A percentile compares a stretch with the other conserved stretches of the same genome.
These are phyloP conservation scores for Crioceris asparagi DNA, from an alignment of 2,888 invertebrate species.

Conservation along the genomic window DNA sequence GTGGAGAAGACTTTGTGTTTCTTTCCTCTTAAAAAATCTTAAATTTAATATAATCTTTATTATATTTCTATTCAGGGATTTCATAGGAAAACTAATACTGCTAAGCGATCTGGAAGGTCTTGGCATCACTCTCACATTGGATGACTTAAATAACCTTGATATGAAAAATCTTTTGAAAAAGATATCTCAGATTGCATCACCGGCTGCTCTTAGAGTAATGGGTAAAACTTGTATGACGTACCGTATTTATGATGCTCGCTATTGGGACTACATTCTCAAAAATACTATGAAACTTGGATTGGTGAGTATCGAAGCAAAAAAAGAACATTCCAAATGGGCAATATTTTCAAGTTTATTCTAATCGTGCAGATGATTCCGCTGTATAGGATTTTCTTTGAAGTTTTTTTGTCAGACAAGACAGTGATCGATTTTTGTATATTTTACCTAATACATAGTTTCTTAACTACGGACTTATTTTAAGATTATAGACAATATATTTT, in stretches of 20 bases:
- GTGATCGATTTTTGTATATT: no score
- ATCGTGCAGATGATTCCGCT: no score
- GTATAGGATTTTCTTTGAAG: no score
- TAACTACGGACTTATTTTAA: no score
- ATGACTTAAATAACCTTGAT: conserved; percentile 21
- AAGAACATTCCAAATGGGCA: no score
- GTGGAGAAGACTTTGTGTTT: no score
- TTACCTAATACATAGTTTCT: no score
- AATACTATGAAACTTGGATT: conserved; percentile 22
- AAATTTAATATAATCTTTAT: conserved; percentile 9
- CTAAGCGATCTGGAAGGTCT: conserved; percentile 27
- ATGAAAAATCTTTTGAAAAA: conserved; percentile 27
- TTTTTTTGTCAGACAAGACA: no score
- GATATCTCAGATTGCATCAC: conserved; percentile 21
- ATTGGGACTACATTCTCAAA: conserved; percentile 27
- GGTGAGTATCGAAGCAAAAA: conserved; percentile 20
- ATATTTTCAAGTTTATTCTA: no score
- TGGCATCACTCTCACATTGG: conserved; percentile 24
- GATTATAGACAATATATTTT: no score
- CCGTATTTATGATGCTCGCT: conserved; percentile 22
- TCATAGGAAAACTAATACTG: conserved; percentile 26
- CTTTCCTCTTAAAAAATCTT: conserved; percentile 4
- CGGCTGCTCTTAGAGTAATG: conserved; percentile 25
- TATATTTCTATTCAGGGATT: conserved; percentile 23
- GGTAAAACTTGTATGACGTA: conserved; percentile 28